Conservation (phyloP, 2,797 vertebrate species). For the Neosilurus mollespiculum region DNA sequence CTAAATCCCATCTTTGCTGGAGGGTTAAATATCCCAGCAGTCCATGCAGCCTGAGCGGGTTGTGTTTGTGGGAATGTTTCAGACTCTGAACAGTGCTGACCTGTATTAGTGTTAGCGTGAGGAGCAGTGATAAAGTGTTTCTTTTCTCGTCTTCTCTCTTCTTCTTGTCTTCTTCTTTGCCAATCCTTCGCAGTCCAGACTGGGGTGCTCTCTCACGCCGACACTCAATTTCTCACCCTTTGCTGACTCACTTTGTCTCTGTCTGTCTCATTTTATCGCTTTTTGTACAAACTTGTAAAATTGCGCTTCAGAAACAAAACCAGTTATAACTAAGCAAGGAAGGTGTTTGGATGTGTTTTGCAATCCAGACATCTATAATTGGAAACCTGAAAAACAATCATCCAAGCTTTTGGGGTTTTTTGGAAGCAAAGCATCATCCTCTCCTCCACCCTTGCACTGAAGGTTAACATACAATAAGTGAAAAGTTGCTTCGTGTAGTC, state of each 20-base stretch:
- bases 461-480: not conserved
- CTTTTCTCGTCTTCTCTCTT: constrained; percentile 7
- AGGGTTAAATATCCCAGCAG: not conserved
- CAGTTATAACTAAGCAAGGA: not conserved
- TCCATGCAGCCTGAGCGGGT: not conserved
- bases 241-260: constrained; percentile 5
- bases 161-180: constrained; percentile 13
- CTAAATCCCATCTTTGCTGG: not conserved
- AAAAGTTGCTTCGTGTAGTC: not conserved
- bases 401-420: not conserved
- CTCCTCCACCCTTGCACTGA: not conserved
- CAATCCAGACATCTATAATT: not conserved
- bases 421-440: not conserved
- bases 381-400: not conserved
- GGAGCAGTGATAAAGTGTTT: constrained; percentile 2
- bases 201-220: constrained; percentile 42
- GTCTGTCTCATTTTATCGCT: constrained; percentile 28
- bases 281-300: not conserved
- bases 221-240: constrained; percentile 18
- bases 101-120: constrained; percentile 4
- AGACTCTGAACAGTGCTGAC: not conserved
- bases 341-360: not conserved
- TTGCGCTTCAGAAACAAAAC: not conserved
- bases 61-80: not conserved
- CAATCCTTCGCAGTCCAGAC: constrained; percentile 37